Evolutionary conservation across 64 coral and sea anemone genomes (phyloP).

Genomic region (Actinia tenebrosa): DNA sequence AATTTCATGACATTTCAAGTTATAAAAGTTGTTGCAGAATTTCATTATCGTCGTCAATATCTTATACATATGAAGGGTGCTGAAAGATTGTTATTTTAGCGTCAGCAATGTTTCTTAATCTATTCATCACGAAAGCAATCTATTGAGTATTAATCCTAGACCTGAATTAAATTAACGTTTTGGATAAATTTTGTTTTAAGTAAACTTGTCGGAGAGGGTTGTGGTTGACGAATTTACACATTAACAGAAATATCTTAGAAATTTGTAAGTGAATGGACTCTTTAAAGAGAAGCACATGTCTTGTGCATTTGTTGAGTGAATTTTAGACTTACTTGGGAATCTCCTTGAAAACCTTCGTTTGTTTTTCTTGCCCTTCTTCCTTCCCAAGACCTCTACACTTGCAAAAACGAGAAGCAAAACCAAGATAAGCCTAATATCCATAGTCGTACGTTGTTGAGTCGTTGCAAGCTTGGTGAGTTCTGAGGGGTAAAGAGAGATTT

Average conservation of each 20-base stretch:
- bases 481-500: background rate
- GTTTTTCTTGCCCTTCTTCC: background rate
- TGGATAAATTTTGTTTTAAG: too few species aligned
- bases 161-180: too few species aligned
- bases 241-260: background rate
- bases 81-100: background rate
- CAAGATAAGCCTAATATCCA: background rate
- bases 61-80: background rate
- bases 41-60: background rate
- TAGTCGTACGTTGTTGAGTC: background rate
- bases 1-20: background rate
- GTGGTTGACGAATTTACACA: background rate
- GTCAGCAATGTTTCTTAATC: background rate
- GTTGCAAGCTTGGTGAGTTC: background rate
- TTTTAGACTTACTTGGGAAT: constrained; percentile 1
- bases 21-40: background rate
- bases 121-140: background rate
- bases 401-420: background rate
- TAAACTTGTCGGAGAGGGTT: background rate
- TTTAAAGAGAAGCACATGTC: background rate
- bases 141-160: too few species aligned
- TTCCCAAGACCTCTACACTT: background rate
- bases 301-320: background rate
- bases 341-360: background rate
- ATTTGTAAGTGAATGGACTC: background rate